Conservation (phyloP, 2,113 vertebrate species). For the Tupaia tana region DNA sequence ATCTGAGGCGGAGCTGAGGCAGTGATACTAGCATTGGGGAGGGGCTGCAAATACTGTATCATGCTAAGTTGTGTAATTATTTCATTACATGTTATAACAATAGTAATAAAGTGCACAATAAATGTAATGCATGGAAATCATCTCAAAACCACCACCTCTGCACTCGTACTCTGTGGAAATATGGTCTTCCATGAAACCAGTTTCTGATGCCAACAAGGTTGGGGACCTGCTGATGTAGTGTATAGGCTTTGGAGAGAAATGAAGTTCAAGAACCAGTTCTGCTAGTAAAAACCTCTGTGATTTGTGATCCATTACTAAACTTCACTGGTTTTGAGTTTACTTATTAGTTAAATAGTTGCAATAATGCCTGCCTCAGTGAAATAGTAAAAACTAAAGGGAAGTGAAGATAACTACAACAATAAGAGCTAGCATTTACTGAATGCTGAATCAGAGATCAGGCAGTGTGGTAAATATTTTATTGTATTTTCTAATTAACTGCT, state of each 20-base stretch:
- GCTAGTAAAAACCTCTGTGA: not conserved
- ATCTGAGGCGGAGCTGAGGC: too few relatives aligned
- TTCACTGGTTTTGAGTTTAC: not conserved
- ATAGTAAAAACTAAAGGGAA: not conserved
- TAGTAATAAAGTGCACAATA: too few relatives aligned
- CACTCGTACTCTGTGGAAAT: too few relatives aligned
- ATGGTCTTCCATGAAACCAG: too few relatives aligned
- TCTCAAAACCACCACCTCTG: too few relatives aligned
- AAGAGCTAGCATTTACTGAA: constrained; percentile 7
- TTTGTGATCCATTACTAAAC: not conserved
- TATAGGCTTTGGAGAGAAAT: not conserved
- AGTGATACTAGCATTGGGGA: too few relatives aligned
- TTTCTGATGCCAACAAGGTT: too few relatives aligned
- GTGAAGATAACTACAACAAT: not conserved
- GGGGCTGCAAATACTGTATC: too few relatives aligned
- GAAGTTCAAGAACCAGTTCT: not conserved
- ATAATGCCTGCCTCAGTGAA: not conserved
- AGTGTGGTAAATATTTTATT: not conserved
- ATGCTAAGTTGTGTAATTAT: too few relatives aligned
- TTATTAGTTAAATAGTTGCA: not conserved
- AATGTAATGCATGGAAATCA: too few relatives aligned
- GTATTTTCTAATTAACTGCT: not conserved
- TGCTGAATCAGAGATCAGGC: not conserved
- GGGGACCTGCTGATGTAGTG: too few relatives aligned
- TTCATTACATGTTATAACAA: too few relatives aligned